These are phyloP conservation scores for Iphiclides podalirius DNA, from an alignment of 2,888 invertebrate genomes.

Conservation along the genomic window DNA sequence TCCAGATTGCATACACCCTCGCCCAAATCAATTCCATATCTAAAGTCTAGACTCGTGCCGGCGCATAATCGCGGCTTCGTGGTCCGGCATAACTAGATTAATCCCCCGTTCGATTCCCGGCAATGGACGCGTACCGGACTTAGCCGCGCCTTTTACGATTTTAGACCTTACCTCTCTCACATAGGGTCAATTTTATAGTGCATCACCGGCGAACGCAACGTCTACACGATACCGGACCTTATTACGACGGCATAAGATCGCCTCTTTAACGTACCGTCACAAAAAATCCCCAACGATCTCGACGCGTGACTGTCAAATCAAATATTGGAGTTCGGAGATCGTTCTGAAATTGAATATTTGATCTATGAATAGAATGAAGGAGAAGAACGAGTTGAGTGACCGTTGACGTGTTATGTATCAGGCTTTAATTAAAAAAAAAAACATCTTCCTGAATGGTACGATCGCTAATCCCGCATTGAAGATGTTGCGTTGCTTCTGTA, in stretches of 20 bases:
- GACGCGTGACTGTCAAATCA: slow-evolving; percentile 5
- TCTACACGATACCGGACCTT: too few species aligned
- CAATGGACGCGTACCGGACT: slow-evolving; percentile 10
- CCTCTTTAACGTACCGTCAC: too few species aligned
- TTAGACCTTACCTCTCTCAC: slow-evolving; percentile 2
- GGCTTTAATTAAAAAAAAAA: too few species aligned
- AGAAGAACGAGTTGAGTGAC: neutral
- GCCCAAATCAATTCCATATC: neutral
- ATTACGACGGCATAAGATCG: neutral
- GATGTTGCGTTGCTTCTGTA: too few species aligned
- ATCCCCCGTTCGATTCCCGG: slow-evolving; percentile 22
- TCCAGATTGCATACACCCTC: neutral
- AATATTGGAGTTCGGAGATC: slow-evolving; percentile 8
- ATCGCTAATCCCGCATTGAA: too few species aligned
- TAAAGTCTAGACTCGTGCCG: slow-evolving; percentile 9
- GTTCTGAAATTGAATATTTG: slow-evolving; percentile 11
- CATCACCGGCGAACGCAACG: too few species aligned
- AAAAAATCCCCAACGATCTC: neutral
- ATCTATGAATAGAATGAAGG: neutral
- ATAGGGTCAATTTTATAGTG: too few species aligned
- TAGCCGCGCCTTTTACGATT: neutral
- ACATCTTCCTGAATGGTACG: too few species aligned
- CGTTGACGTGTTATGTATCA: neutral
- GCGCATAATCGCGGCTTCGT: slow-evolving; percentile 23
- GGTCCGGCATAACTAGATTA: slow-evolving; percentile 28